Evolutionary conservation across 2,888 invertebrate species (phyloP).

Genomic region (Lycophotia porphyrea): DNA sequence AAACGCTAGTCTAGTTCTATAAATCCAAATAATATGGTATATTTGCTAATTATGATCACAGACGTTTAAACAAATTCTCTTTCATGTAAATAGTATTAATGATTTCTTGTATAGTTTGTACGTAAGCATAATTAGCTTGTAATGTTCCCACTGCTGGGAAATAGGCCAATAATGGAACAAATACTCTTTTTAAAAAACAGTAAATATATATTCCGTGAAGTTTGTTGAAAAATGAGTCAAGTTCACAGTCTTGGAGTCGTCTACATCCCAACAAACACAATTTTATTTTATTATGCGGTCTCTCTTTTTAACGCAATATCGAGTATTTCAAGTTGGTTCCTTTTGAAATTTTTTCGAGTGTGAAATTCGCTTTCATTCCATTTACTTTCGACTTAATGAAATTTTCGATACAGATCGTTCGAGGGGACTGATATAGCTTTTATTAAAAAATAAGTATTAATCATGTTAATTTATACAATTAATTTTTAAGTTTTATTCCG

Average conservation of each 20-base stretch:
- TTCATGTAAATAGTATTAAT: not conserved
- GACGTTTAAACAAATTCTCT: not conserved
- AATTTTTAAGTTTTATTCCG: slow-evolving; percentile 47
- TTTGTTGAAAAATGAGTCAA: slow-evolving; percentile 21
- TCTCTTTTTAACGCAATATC: slow-evolving; percentile 82
- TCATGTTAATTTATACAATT: slow-evolving; percentile 79
- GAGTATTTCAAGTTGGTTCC: slow-evolving; percentile 81
- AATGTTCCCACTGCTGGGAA: not conserved
- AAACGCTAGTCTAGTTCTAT: not conserved
- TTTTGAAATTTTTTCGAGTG: slow-evolving; percentile 85
- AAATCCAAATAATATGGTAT: not conserved
- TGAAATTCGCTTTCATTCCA: slow-evolving; percentile 84
- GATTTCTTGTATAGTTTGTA: not conserved
- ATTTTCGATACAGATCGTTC: slow-evolving; percentile 80
- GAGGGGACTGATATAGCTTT: slow-evolving; percentile 60
- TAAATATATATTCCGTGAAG: not conserved
- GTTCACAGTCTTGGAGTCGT: slow-evolving; percentile 60
- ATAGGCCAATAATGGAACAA: not conserved
- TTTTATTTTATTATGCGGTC: slow-evolving; percentile 84
- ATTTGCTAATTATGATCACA: not conserved
- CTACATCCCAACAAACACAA: slow-evolving; percentile 76
- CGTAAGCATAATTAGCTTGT: not conserved
- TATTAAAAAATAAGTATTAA: slow-evolving; percentile 74
- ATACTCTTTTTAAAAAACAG: not conserved
- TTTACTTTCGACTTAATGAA: slow-evolving; percentile 85